Base-by-base conservation (phyloP, 2,888 invertebrate species). In the Cotesia congregata region DNA sequence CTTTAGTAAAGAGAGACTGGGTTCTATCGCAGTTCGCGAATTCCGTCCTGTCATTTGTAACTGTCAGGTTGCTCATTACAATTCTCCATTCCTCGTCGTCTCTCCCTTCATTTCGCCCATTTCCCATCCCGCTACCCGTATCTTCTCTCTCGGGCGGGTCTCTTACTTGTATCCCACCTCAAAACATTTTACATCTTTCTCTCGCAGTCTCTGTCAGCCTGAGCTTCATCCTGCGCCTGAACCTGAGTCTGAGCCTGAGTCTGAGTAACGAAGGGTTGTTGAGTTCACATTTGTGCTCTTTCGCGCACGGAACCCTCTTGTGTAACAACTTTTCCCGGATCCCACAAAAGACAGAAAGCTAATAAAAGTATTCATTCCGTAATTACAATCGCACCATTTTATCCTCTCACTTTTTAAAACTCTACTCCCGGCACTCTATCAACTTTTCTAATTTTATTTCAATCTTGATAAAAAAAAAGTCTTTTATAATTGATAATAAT, bases 41-140 rank as follows among this genome's bases (percentile, higher is more conserved):
- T 89, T 89, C 89, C 89, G 87, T 89, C 88, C 89, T 89, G 88
- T 89, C 89, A 89, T 89, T 89, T 89, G 89, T 89, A 89, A 89
- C 89, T 89, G 89, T 89, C 89, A 84, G 87, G 85, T 86, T 88
- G 89, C 89, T 89, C 89, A 89, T 89, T 89, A 89, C 89, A 89
- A 89, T 89, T 89, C 88, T 88, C 89, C 89, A 87, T 89, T 88
- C 89, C 88, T 87, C 85, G 85, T 80, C 81, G 81, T 82, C 83
- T 80, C 77, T 77, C 76, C 64, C 81, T 75, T 77, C 80, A 64
- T 77, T 62, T 70, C 68, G 30, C 30, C 60, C 75, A 72, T 73
- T 72, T 67, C 62, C 61, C 76, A 59, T 64, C 67, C 9, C 72
- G 73, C 62, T 77, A 74, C 76, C 69, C 72, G 67, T 69, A 74